Evolutionary conservation across 2,797 vertebrate genomes (phyloP), one percentile per base, ranked within the genome.

Genomic region (Gymnocypris eckloni): DNA sequence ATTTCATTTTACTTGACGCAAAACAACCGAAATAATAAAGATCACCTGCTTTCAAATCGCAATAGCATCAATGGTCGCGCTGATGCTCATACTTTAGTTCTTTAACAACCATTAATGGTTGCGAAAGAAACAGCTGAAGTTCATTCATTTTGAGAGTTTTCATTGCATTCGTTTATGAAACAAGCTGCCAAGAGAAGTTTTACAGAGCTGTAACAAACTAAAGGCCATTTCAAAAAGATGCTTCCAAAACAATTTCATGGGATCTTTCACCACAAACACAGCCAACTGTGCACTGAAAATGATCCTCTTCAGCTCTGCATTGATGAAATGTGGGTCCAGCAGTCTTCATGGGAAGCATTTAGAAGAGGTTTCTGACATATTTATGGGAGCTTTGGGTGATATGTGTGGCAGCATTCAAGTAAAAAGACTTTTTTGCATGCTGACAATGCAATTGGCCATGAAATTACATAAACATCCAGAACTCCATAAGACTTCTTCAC

Each of bases 401-500:
- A 78, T 81, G 70, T 86, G 85, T 84, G 48, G 78, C 83, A 71
- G 54, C 86, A 86, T 87, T 88, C 78, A 52, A 56, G 69, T 33
- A 37, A 81, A 80, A 86, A 75, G 77, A 80, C 85, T 56, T 79
- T 75, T 22, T 33, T 88, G 56, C 82, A 78, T 64, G 89, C 86
- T 86, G 88, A 89, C 89, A 80, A 89, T 45, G 86, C 90, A 91
- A 87, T 87, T 91, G 89, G 87, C 86, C 89, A 84, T 92, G 87
- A 92, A 92, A 93, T 92, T 82, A 90, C 90, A 91, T 90, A 84
- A 90, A 83, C 81, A 80, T 84, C 54, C 81, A 85, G 81, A 90
- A 86, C 56, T 81, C 82, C 50, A 83, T 48, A 79, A 85, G 45
- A 83, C 43, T n/a, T 39, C 43, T 72, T 59, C 77, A 33, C 73